Evolutionary conservation across 2,797 vertebrate species (phyloP).

Genomic region (Eptatretus atami): DNA sequence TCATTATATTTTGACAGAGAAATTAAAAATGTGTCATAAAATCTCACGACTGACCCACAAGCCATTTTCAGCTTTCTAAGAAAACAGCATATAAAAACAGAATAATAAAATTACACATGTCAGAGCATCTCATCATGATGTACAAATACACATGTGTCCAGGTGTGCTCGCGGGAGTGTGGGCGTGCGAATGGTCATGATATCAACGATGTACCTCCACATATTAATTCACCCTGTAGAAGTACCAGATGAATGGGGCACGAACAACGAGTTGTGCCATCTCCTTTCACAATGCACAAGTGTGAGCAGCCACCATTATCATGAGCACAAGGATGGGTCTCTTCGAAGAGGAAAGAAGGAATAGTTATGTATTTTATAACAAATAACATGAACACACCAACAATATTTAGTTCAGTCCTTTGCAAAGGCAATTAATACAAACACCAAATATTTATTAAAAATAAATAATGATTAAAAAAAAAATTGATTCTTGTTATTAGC

Average conservation of each 20-base stretch:
- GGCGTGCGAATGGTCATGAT: not conserved
- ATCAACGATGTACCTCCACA: slow-evolving; percentile 36
- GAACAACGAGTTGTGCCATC: slow-evolving; percentile 82
- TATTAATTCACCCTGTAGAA: slow-evolving; percentile 66
- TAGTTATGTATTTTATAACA: no score
- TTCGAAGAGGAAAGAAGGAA: slow-evolving; percentile 11
- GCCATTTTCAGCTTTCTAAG: no score
- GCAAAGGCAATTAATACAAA: no score
- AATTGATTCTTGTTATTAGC: no score
- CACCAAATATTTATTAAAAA: no score
- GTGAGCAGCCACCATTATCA: slow-evolving; percentile 80
- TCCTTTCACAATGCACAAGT: slow-evolving; percentile 84
- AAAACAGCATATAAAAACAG: slow-evolving; percentile 6
- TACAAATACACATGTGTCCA: slow-evolving; percentile 12
- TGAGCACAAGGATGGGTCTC: slow-evolving; percentile 67
- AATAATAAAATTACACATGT: slow-evolving; percentile 11
- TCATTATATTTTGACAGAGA: no score
- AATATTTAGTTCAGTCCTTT: no score
- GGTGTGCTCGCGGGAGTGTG: not conserved
- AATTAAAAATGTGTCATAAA: no score
- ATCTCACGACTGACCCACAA: no score
- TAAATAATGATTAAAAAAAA: no score
- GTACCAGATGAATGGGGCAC: slow-evolving; percentile 61
- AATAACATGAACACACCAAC: no score
- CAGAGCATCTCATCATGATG: slow-evolving; percentile 12